Evolutionary conservation across 1,140 invertebrate genomes (phyloP).

Genomic region (Ectropis grisescens): DNA sequence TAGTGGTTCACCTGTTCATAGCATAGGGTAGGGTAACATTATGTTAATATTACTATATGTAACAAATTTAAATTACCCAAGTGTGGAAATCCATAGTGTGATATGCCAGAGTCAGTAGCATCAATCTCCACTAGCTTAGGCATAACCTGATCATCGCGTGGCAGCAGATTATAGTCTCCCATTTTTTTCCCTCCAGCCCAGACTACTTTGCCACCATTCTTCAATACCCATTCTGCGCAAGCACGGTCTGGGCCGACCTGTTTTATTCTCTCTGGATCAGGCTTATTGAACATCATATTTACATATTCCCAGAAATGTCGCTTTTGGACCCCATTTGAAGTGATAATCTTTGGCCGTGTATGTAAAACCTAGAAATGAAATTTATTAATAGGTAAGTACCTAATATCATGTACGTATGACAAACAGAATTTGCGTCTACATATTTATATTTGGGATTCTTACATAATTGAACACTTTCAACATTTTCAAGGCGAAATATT

Average conservation of each 20-base stretch:
- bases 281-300: constrained; percentile 73
- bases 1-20: too few species aligned
- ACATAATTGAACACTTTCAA: too few species aligned
- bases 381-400: too few species aligned
- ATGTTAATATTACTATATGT: constrained; percentile 4
- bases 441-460: too few species aligned
- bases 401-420: too few species aligned
- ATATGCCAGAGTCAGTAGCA: constrained; percentile 82
- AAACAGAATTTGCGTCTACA: too few species aligned
- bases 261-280: constrained; percentile 78
- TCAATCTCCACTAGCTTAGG: constrained; percentile 76
- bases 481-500: too few species aligned
- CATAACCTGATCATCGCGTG: constrained; percentile 43
- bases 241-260: constrained; percentile 85
- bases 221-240: constrained; percentile 92
- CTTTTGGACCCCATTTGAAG: too few species aligned
- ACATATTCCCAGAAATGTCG: constrained; percentile 67
- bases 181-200: constrained; percentile 73
- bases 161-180: constrained; percentile 80
- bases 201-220: constrained; percentile 83
- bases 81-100: constrained; percentile 83
- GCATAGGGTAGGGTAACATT: too few species aligned
- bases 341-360: too few species aligned
- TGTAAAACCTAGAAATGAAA: too few species aligned
- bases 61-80: constrained; percentile 80